Evolutionary conservation across 2,797 vertebrate genomes (phyloP).

Genomic region (Neolamprologus multifasciatus): DNA sequence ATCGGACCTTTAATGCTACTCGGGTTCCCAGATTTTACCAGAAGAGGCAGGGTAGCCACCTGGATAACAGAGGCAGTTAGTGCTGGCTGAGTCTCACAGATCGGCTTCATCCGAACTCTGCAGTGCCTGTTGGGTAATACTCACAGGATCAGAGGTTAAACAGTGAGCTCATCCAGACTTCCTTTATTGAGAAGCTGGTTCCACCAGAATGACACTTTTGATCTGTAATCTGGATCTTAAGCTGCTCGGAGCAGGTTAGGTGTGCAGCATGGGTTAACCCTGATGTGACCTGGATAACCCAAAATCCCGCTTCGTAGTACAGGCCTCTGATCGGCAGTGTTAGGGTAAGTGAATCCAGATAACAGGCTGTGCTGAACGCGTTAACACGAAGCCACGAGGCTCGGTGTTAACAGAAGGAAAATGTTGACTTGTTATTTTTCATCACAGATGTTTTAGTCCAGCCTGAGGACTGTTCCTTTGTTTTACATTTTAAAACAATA

Average conservation of each 20-base stretch:
- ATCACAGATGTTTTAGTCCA: background rate
- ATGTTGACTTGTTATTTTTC: background rate
- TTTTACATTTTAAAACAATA: too few relatives aligned
- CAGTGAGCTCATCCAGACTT: background rate
- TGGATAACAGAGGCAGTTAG: background rate
- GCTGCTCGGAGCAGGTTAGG: background rate
- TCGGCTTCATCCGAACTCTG: background rate
- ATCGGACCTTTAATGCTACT: background rate
- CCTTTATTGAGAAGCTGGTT: background rate
- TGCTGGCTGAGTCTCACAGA: background rate
- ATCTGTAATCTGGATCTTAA: background rate
- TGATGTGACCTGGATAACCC: background rate
- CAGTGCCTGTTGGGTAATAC: background rate
- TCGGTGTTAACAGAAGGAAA: background rate
- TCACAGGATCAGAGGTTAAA: background rate
- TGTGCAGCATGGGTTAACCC: background rate
- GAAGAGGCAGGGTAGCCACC: background rate
- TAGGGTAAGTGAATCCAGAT: background rate
- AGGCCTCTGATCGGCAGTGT: background rate
- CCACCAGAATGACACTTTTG: background rate
- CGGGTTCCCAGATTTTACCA: background rate
- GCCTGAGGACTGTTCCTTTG: background rate
- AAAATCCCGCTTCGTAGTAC: background rate
- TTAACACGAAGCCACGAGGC: background rate
- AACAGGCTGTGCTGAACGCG: background rate